phyloP scores from a whole-genome alignment of 2,113 vertebrate genomes.

The Alouatta palliata region DNA sequence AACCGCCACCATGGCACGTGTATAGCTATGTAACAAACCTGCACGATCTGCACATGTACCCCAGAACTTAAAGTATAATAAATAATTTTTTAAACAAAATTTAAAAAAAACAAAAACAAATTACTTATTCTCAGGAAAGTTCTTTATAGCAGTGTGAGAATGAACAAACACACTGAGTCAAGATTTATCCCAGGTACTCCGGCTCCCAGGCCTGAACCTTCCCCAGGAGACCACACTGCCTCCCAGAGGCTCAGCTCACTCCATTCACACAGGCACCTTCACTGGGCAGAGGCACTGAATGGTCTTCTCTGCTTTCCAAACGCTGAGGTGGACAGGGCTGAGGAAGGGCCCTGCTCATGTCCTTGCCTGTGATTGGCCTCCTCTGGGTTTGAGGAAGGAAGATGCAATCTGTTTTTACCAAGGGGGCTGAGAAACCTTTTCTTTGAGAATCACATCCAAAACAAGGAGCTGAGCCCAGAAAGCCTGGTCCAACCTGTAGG shows the following conservation, averaged over 20 bases:
- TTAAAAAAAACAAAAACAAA: too few relatives aligned
- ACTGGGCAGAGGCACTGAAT: rapidly evolving
- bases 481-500: not conserved
- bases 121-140: too few relatives aligned
- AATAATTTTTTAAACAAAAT: too few relatives aligned
- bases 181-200: not conserved
- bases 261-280: not conserved
- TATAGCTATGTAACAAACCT: too few relatives aligned
- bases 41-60: too few relatives aligned
- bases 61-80: too few relatives aligned
- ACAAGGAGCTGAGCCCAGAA: not conserved
- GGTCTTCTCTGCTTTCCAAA: too few relatives aligned
- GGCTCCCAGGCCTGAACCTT: not conserved
- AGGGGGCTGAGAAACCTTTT: not conserved
- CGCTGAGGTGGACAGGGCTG: rapidly evolving
- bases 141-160: too few relatives aligned
- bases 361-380: not conserved
- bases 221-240: too few relatives aligned
- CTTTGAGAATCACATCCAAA: not conserved
- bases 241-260: too few relatives aligned
- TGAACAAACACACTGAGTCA: not conserved
- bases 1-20: too few relatives aligned
- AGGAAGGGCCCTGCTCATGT: not conserved
- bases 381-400: not conserved
- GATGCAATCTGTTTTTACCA: too few relatives aligned